A percentile compares a stretch with the other conserved stretches of the same genome.
Conservation (phyloP, 1,140 invertebrate species). For the Sinella curviseta region DNA sequence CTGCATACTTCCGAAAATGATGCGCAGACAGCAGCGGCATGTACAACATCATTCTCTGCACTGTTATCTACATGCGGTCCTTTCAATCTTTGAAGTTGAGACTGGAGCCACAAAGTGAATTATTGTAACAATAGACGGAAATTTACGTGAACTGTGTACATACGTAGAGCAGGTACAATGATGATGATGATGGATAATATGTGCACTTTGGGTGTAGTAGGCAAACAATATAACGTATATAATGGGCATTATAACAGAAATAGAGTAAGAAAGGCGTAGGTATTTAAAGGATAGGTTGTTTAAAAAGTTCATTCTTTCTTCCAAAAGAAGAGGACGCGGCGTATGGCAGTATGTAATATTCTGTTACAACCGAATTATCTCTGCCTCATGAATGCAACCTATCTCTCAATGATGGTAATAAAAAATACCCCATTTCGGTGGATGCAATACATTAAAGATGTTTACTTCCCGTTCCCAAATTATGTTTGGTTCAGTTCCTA, state of each 20-base stretch:
- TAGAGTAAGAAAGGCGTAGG: neutral
- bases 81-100: neutral
- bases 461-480: neutral
- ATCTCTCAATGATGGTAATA: neutral
- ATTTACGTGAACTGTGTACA: neutral
- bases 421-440: neutral
- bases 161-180: neutral
- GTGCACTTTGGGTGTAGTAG: too few species aligned
- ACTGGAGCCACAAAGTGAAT: neutral
- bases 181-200: too few species aligned
- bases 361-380: too few species aligned
- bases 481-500: too few species aligned
- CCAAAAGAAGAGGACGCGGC: too few species aligned
- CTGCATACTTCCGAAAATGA: slow-evolving; percentile 13
- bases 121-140: neutral
- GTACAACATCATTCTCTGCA: neutral
- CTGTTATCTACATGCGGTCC: neutral
- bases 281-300: neutral
- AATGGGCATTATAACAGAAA: neutral
- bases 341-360: too few species aligned
- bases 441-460: neutral
- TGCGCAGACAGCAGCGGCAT: neutral
- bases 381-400: too few species aligned
- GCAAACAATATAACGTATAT: too few species aligned
- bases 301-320: too few species aligned